phyloP scores from a whole-genome alignment of 1,140 invertebrate genomes.

The Pygmarrhopalites habei region DNA sequence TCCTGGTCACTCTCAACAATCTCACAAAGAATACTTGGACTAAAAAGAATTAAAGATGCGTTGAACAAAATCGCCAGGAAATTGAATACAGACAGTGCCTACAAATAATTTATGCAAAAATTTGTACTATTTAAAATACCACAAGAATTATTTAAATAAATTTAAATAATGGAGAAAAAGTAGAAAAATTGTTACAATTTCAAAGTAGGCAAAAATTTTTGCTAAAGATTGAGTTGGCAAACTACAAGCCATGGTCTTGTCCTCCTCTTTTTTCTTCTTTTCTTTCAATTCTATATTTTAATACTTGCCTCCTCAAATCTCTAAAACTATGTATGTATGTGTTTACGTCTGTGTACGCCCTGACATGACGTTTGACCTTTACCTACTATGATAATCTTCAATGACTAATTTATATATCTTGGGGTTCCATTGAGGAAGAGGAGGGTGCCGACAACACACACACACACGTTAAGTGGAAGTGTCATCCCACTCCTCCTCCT shows the following conservation, averaged over 20 bases:
- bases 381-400: no score
- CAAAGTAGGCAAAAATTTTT: slow-evolving; percentile 8
- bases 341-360: no score
- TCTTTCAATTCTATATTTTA: no score
- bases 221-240: neutral
- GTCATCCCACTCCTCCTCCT: no score
- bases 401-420: no score
- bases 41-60: neutral
- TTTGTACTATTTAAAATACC: neutral
- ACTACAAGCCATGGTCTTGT: neutral
- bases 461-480: no score
- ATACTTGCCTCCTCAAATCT: no score
- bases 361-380: no score
- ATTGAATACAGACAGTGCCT: slow-evolving; percentile 1
- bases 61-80: slow-evolving; percentile 6
- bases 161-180: neutral
- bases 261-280: no score
- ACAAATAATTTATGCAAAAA: neutral
- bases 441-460: no score
- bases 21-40: neutral
- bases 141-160: neutral
- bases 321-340: no score
- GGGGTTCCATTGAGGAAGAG: no score
- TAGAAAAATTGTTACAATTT: slow-evolving; percentile 4
- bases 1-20: neutral